A percentile compares a stretch with the other conserved stretches of the same genome.
These are phyloP conservation scores for Drosophila elegans DNA, from an alignment of 1,140 invertebrate genomes.

Conservation along the genomic window DNA sequence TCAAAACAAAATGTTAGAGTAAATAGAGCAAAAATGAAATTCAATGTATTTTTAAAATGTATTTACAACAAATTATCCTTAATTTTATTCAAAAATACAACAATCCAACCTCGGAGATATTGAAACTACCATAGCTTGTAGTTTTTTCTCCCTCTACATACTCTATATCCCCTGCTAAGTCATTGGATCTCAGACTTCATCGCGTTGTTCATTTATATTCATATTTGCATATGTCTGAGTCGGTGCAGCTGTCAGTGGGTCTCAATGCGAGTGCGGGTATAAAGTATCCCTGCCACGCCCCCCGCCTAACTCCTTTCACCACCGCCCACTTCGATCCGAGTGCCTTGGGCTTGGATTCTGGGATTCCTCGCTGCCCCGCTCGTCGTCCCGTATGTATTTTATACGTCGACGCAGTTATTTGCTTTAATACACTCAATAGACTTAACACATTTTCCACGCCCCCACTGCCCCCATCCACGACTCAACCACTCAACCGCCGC, in stretches of 20 bases:
- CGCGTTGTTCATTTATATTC: conserved; percentile 81
- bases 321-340: conserved; percentile 1
- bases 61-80: no score
- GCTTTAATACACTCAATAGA: conserved; percentile 83
- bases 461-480: background rate
- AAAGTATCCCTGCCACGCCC: conserved; percentile 56
- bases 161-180: background rate
- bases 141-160: background rate
- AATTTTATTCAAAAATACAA: no score
- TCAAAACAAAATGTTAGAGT: no score
- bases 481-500: background rate
- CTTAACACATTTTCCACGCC: conserved; percentile 80
- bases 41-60: no score
- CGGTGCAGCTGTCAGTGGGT: conserved; percentile 41
- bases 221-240: conserved; percentile 71
- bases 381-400: conserved; percentile 64
- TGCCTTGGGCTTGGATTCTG: conserved; percentile 24
- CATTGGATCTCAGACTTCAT: conserved; percentile 46
- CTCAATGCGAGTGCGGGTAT: conserved; percentile 29
- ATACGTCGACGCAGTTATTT: conserved; percentile 79
- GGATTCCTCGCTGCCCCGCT: conserved; percentile 10
- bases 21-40: no score
- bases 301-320: background rate
- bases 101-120: no score
- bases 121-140: no score